Evolutionary conservation across 2,113 vertebrate genomes (phyloP), one percentile per base, ranked within the genome.

Genomic region (Oplegnathus fasciatus): DNA sequence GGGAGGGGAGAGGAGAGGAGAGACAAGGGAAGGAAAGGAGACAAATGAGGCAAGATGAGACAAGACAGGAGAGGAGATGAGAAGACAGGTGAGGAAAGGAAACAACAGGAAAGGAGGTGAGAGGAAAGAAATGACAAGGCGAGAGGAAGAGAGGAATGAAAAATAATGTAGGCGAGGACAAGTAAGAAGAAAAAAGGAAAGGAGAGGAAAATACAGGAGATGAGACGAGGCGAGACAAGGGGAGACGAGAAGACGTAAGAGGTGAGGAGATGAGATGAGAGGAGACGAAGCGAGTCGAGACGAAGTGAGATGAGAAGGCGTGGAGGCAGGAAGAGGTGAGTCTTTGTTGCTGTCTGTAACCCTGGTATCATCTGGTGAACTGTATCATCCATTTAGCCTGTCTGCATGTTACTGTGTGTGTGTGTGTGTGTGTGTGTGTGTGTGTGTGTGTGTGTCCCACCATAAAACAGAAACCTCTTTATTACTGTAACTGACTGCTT

Each of bases 391-490:
- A 48, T 40, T 57, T 40, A 48, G 13, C 42, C 67, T 40, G 20
- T 37, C 34, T 37, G 34, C 6, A 6, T 37, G 34, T 37, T 37
- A 37, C 34, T 37, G 34, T 55, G 44, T 61, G n/a, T 72, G 66
- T 44, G 54, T 69, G 50, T 65, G 44, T 85, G 69, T 75, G 42
- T 78, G 54, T 69, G 50, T 65, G 44, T 37, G 34, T 55, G 44
- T 61, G n/a, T 72, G 66, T 44, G 54, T 69, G 50, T 65, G 44
- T 85, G 69, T 75, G 42, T 78, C 58, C 54, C 65, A 30, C 37
- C 44, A 57, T 73, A 48, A 79, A 67, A 77, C 74, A 85, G 68
- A 89, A 48, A 40, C 75, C 69, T 44, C 37, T 82, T 81, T 89
- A 58, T 87, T 77, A 79, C 75, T 62, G 46, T 71, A 71, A 87